Conservation (phyloP, 2,797 vertebrate species). For the Neosilurus mollespiculum region DNA sequence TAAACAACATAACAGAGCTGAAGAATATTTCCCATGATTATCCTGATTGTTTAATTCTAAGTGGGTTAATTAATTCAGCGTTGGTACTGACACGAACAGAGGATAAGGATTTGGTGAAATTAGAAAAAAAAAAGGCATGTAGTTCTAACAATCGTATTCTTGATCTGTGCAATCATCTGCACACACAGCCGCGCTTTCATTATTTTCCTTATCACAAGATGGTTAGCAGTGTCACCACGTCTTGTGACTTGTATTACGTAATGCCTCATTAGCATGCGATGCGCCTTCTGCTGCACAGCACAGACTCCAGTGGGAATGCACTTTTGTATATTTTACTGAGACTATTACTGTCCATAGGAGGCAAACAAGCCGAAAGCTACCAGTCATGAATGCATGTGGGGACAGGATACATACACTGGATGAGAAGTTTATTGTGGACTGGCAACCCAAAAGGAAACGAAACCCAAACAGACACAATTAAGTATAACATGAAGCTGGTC, state of each 20-base stretch:
- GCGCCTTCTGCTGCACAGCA: neutral
- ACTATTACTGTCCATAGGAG: neutral
- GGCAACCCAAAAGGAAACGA: too few relatives aligned
- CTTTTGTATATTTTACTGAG: neutral
- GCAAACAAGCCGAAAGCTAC: too few relatives aligned
- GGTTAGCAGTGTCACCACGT: neutral
- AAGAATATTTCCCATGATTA: neutral
- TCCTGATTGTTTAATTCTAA: neutral
- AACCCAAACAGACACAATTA: too few relatives aligned
- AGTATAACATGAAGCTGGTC: too few relatives aligned
- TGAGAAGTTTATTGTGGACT: too few relatives aligned
- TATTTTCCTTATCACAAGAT: neutral
- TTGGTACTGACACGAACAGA: neutral
- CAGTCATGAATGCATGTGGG: too few relatives aligned
- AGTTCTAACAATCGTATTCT: neutral
- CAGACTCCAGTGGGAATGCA: neutral
- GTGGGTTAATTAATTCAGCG: neutral
- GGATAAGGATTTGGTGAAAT: neutral
- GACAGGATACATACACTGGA: too few relatives aligned
- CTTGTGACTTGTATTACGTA: neutral
- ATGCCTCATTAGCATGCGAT: neutral
- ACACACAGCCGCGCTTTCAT: neutral
- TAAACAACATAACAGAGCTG: neutral
- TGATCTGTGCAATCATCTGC: neutral
- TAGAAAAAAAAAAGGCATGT: neutral